A percentile compares a stretch with the other conserved stretches of the same genome.
Conservation (phyloP, 1,140 invertebrate genomes). For the Polyergus mexicanus region DNA sequence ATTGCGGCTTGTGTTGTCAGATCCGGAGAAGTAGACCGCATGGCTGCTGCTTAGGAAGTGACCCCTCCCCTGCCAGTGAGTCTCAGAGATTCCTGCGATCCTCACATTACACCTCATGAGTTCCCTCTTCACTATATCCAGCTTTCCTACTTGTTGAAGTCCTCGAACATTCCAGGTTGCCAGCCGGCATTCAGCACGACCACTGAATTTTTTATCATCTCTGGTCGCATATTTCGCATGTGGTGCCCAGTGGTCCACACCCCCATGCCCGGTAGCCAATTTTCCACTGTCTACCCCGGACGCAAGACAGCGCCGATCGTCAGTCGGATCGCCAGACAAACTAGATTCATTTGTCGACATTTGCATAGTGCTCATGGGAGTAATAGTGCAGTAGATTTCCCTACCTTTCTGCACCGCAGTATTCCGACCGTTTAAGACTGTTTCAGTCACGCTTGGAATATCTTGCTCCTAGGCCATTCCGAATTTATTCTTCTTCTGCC, state of each 20-base stretch:
- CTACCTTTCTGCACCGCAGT: not conserved
- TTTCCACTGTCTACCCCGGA: no score
- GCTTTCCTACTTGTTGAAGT: not conserved
- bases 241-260: not conserved
- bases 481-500: no score
- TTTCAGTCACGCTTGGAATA: no score
- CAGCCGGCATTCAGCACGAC: not conserved
- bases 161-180: not conserved
- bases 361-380: not conserved
- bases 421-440: not conserved
- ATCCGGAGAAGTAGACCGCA: not conserved
- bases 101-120: not conserved
- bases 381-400: not conserved
- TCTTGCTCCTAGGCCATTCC: no score
- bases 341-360: not conserved
- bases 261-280: no score
- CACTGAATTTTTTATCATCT: not conserved
- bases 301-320: not conserved
- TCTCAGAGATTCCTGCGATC: not conserved
- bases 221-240: not conserved
- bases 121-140: not conserved
- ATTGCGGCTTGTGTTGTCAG: not conserved
- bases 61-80: not conserved
- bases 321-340: not conserved
- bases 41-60: not conserved